Evolutionary conservation across 2,797 vertebrate species (phyloP).

Genomic region (Alexandromys oeconomus): DNA sequence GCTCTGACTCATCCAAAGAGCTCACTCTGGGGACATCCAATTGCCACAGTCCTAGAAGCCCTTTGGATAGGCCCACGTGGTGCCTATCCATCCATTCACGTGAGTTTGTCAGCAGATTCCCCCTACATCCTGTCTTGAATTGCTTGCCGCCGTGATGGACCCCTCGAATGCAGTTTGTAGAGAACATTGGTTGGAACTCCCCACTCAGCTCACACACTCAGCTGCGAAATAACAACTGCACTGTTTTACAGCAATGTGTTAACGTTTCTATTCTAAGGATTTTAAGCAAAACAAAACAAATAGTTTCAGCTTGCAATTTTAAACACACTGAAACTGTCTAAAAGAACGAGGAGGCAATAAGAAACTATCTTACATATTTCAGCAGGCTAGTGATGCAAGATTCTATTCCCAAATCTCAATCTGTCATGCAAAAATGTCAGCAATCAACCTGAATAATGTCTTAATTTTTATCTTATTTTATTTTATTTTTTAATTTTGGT

Average conservation of each 20-base stretch:
- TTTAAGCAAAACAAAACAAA: constrained; percentile 34
- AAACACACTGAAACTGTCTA: not conserved
- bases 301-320: not conserved
- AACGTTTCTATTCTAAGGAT: not conserved
- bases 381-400: not conserved
- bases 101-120: not conserved
- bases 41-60: not conserved
- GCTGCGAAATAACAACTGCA: not conserved
- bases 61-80: not conserved
- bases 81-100: not conserved
- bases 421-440: constrained; percentile 2
- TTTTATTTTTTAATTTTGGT: not conserved
- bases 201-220: not conserved
- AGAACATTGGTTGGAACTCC: not conserved
- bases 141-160: not conserved
- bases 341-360: constrained; percentile 16
- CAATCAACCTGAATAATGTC: constrained; percentile 1
- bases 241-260: not conserved
- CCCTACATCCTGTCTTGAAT: not conserved
- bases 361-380: constrained; percentile 12
- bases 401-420: constrained; percentile 1
- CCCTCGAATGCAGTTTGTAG: not conserved
- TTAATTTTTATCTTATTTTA: not conserved
- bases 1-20: not conserved
- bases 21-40: not conserved